phyloP scores from a whole-genome alignment of 1,140 invertebrate genomes.

The Aphelinus certus region DNA sequence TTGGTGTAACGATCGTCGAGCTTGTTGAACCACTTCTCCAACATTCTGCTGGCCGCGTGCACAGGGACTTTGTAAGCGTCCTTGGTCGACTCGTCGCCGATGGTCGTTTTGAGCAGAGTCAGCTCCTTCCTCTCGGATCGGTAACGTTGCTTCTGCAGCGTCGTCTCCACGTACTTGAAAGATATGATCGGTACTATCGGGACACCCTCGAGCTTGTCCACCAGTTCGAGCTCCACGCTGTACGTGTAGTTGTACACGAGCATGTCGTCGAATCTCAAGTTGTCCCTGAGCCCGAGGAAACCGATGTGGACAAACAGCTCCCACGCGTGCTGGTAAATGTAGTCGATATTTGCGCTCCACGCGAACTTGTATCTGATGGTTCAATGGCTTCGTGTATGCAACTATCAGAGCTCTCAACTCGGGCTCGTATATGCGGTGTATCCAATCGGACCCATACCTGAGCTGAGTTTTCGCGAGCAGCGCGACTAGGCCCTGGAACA shows the following conservation, averaged over 20 bases:
- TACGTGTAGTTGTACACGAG: constrained; percentile 60
- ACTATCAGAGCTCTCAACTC: not conserved
- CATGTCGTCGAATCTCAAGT: constrained; percentile 53
- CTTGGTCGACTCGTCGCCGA: constrained; percentile 46
- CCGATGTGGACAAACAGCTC: constrained; percentile 55
- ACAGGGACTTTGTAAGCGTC: constrained; percentile 25
- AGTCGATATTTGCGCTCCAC: constrained; percentile 56
- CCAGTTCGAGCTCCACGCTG: constrained; percentile 51
- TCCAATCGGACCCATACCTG: constrained; percentile 43
- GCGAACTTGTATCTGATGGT: constrained; percentile 53
- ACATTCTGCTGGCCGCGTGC: constrained; percentile 32
- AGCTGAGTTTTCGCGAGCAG: constrained; percentile 57
- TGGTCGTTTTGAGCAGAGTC: constrained; percentile 39
- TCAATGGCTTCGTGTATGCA: not conserved
- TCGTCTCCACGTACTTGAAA: constrained; percentile 42
- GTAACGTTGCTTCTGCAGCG: constrained; percentile 22
- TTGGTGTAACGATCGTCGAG: constrained; percentile 45
- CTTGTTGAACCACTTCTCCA: constrained; percentile 54
- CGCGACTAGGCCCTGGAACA: constrained; percentile 56
- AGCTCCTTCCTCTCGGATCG: constrained; percentile 47
- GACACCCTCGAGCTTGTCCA: constrained; percentile 46
- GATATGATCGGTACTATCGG: not conserved
- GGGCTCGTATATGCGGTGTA: not conserved
- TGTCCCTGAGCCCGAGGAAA: constrained; percentile 47
- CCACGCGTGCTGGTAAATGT: constrained; percentile 60